Percentiles rank a stretch among this genome's conserved stretches.
Evolutionary conservation across 2,888 invertebrate species (phyloP).

Genomic region (Linnaemya tessellans): DNA sequence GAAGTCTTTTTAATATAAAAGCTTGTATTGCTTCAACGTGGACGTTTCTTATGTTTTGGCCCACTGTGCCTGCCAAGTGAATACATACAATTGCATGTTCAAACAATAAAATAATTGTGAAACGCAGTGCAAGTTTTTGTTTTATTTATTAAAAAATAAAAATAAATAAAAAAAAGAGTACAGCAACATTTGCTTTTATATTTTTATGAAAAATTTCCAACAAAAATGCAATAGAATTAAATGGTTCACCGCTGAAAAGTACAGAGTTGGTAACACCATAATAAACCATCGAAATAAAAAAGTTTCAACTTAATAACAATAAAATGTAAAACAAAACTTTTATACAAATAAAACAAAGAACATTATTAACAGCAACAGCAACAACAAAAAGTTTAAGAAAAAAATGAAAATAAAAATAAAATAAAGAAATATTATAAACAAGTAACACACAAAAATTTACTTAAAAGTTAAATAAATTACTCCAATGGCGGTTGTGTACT

Average conservation of each 20-base stretch:
- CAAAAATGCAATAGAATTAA: neutral
- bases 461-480: constrained; percentile 51
- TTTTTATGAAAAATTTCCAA: neutral
- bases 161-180: too few species aligned
- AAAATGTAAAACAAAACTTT: neutral
- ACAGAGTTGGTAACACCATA: neutral
- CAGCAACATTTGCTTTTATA: neutral
- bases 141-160: neutral
- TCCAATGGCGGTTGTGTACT: neutral
- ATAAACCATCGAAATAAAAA: constrained; percentile 31
- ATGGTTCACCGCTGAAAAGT: neutral
- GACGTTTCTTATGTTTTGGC: neutral
- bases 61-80: neutral
- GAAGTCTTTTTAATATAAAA: too few species aligned
- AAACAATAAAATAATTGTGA: constrained; percentile 24
- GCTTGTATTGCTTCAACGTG: too few species aligned
- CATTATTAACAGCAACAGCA: constrained; percentile 1
- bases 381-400: constrained; percentile 7
- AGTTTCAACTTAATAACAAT: constrained; percentile 22
- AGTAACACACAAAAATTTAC: constrained; percentile 15
- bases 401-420: neutral
- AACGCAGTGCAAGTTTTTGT: neutral
- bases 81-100: constrained; percentile 38
- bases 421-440: too few species aligned
- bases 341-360: neutral